Conservation (phyloP, 2,113 vertebrate species). For the Ellobius talpinus region DNA sequence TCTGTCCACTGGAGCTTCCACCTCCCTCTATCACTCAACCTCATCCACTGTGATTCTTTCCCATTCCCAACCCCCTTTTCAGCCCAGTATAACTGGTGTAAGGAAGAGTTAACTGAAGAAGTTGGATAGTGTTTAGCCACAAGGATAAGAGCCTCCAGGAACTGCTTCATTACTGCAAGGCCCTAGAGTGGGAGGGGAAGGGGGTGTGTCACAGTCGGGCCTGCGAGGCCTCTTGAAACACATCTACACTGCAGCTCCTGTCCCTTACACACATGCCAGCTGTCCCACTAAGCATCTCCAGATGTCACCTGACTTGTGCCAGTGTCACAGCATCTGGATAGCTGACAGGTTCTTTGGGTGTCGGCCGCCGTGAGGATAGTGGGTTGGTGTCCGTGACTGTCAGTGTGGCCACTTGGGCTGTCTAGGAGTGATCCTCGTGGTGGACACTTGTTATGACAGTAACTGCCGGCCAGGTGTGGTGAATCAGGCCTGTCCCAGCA, state of each 20-base stretch:
- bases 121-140: background rate
- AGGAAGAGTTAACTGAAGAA: background rate
- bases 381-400: background rate
- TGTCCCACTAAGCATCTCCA: background rate
- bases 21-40: background rate
- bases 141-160: background rate
- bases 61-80: background rate
- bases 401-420: background rate
- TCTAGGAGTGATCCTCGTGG: background rate
- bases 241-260: background rate
- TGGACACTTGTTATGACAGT: background rate
- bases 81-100: background rate
- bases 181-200: background rate
- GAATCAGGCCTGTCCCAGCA: background rate
- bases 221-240: background rate
- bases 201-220: background rate
- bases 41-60: background rate
- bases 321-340: background rate
- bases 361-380: background rate
- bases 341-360: background rate
- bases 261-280: background rate
- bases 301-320: background rate
- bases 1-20: background rate
- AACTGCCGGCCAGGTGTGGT: rapidly evolving
- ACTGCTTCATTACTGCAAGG: background rate